These are phyloP conservation scores for Lepetodrilus schrolli DNA, from an alignment of 2,888 invertebrate species.

Conservation along the genomic window DNA sequence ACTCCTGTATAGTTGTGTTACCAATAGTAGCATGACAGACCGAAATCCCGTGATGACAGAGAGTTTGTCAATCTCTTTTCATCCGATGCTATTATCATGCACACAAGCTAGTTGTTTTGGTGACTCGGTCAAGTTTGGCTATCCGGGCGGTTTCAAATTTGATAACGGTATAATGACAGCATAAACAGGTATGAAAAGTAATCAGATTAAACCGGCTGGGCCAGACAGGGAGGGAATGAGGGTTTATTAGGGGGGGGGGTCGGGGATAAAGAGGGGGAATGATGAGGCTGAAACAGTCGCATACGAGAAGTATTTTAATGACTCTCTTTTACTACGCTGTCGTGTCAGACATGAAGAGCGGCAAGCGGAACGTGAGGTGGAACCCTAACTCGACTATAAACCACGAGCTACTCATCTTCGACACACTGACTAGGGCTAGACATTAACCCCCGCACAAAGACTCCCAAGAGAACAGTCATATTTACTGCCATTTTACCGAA, in stretches of 20 bases:
- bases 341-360: background rate
- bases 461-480: background rate
- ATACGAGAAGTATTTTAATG: constrained; percentile 9
- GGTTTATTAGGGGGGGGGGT: too few relatives aligned
- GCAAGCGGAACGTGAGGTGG: background rate
- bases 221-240: too few relatives aligned
- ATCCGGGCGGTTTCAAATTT: background rate
- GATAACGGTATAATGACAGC: background rate
- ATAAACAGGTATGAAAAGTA: background rate
- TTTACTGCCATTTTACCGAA: background rate
- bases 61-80: too few relatives aligned
- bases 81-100: too few relatives aligned
- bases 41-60: too few relatives aligned
- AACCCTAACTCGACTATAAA: background rate
- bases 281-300: background rate
- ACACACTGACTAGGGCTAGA: background rate
- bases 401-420: background rate
- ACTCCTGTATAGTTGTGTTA: background rate
- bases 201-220: too few relatives aligned
- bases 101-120: background rate
- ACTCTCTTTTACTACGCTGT: background rate
- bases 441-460: background rate
- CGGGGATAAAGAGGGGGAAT: background rate
- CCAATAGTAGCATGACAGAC: background rate
- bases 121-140: constrained; percentile 4